These are phyloP conservation scores for Porites lobata DNA, from an alignment of 92 coral and sea anemone genomes.

Conservation along the genomic window DNA sequence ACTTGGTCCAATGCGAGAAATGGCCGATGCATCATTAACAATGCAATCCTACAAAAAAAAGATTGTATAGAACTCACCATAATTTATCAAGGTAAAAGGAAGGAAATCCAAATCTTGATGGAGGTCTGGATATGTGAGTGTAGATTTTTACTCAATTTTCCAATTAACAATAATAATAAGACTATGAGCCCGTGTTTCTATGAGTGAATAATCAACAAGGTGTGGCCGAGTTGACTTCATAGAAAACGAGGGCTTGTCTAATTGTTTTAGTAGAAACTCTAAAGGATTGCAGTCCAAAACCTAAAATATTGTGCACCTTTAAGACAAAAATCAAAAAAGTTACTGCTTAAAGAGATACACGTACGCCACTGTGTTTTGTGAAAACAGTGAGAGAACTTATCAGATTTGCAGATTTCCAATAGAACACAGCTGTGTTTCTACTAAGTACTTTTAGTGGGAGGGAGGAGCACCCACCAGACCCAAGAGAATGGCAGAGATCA, in stretches of 20 bases:
- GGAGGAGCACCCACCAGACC: not conserved
- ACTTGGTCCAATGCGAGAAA: no score
- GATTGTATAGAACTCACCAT: no score
- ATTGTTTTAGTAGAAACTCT: slow-evolving; percentile 28
- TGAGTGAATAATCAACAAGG: slow-evolving; percentile 14
- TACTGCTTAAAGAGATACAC: slow-evolving; percentile 6
- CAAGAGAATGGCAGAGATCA: no score
- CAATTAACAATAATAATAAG: no score
- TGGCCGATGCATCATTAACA: no score
- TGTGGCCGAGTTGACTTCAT: slow-evolving; percentile 14
- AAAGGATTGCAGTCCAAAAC: slow-evolving; percentile 21
- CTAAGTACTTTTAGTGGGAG: not conserved
- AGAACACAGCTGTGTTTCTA: slow-evolving; percentile 32
- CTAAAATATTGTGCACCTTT: slow-evolving; percentile 1
- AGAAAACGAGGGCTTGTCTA: slow-evolving; percentile 22
- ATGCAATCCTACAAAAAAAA: no score
- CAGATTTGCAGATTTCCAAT: slow-evolving; percentile 14
- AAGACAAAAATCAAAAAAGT: not conserved
- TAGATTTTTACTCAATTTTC: no score
- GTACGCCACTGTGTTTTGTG: slow-evolving; percentile 2
- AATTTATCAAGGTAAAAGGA: no score
- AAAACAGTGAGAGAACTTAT: slow-evolving; percentile 12
- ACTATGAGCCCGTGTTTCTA: not conserved
- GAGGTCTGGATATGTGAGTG: no score
- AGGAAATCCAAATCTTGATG: no score